These are phyloP conservation scores for Takifugu flavidus DNA, from an alignment of 2,113 vertebrate species.

Conservation along the genomic window DNA sequence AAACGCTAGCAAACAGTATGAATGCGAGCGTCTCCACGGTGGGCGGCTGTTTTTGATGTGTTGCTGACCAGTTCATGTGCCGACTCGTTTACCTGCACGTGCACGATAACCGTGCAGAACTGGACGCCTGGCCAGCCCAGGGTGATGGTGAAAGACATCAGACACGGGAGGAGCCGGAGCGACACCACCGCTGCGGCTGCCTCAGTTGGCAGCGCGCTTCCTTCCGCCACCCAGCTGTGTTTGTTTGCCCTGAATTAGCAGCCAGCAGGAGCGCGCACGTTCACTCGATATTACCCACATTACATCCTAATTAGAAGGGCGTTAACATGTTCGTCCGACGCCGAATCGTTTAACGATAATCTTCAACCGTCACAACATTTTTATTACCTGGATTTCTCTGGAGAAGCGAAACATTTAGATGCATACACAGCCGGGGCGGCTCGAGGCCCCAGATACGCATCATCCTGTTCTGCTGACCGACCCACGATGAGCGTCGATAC, in stretches of 20 bases:
- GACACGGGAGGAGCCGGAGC: constrained; percentile 39
- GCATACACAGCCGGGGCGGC: constrained; percentile 1
- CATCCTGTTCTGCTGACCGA: constrained; percentile 12
- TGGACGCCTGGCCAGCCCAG: neutral
- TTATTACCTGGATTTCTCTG: constrained; percentile 17
- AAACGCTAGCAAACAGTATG: too few relatives aligned
- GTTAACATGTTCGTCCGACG: constrained; percentile 59
- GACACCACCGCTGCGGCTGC: constrained; percentile 40
- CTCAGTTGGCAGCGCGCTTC: constrained; percentile 53
- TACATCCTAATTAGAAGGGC: constrained; percentile 66
- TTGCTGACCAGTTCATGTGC: too few relatives aligned
- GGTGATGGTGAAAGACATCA: constrained; percentile 32
- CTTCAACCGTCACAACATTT: constrained; percentile 49
- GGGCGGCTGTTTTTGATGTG: too few relatives aligned
- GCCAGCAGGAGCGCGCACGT: constrained; percentile 65
- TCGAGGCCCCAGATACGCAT: constrained; percentile 7
- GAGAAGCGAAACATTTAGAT: constrained; percentile 7
- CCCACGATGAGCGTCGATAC: constrained; percentile 22
- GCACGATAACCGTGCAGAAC: neutral
- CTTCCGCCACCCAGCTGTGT: constrained; percentile 74
- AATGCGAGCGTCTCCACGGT: too few relatives aligned
- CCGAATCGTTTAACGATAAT: constrained; percentile 49
- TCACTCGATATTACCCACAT: constrained; percentile 66
- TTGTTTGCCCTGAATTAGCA: constrained; percentile 74
- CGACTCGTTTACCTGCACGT: constrained; percentile 5